Base-by-base conservation (phyloP, 2,797 vertebrate species). In the Hoplostethus mediterraneus region DNA sequence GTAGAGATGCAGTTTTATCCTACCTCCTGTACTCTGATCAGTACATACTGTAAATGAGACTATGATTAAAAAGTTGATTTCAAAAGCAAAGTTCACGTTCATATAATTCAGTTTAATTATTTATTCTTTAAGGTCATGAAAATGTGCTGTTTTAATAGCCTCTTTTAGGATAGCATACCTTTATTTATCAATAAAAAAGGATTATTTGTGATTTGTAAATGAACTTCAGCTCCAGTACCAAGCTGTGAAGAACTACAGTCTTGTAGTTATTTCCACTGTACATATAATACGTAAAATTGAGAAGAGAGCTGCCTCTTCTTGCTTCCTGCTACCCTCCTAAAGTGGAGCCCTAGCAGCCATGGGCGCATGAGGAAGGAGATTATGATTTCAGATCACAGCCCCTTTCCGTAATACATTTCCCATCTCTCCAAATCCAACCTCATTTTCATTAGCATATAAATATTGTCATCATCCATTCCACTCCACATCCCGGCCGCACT, bases 371-470 rank as follows among this genome's bases (percentile, higher is more conserved):
- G 72, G 70, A 45, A 60, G 57, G 47, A 57, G 47, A 80, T 84
- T 79, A 75, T 1, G 33, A 56, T 79, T 77, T 73, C 85, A 70
- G 66, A 89, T 84, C 87, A 82, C 79, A 80, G 68, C 61, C 72
- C 61, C 44, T 47, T 70, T 80, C 38, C 53, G 63, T 66, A 79
- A 85, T 75, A 71, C 36, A 71, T 82, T 77, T 51, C 25, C 62
- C 71, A 60, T 82, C 44, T 72, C 70, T 54, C 56, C 63, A 63
- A 81, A 85, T 84, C 83, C 73, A 66, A 57, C 61, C 71, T 85
- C 38, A 72, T 87, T 85, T 85, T 89, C 77, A 91, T 90, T 87
- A 82, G 76, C 79, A 89, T 90, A 87, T 87, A 82, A 86, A 91
- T 88, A 73, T 77, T 75, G 73, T 77, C 82, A 73, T 88, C 71